Percentiles rank a stretch among this genome's conserved stretches.
Evolutionary conservation across 2,113 vertebrate genomes (phyloP).

Genomic region (Lonchura striata): DNA sequence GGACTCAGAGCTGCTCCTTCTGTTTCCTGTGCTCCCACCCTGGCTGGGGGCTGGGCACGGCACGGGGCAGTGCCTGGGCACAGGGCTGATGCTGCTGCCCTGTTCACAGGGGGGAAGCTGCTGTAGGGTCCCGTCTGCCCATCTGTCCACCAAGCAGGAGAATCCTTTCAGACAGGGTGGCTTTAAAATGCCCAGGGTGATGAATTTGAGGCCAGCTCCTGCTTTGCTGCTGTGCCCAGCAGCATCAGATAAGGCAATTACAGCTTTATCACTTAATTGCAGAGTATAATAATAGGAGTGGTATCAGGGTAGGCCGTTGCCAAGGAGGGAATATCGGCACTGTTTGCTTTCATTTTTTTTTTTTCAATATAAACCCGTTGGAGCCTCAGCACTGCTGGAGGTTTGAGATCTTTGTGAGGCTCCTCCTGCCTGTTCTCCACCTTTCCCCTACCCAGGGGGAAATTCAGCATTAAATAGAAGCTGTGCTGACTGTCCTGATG

Average conservation of each 20-base stretch:
- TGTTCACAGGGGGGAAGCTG: rapidly evolving
- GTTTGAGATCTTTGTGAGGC: neutral
- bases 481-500: neutral
- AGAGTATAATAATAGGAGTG: neutral
- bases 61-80: neutral
- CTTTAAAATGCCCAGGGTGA: neutral
- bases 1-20: neutral
- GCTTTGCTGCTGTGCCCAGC: neutral
- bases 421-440: neutral
- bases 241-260: slow-evolving; percentile 24
- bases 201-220: neutral
- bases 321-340: rapidly evolving
- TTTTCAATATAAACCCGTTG: rapidly evolving
- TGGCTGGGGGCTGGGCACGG: neutral
- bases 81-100: neutral
- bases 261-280: neutral
- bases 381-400: neutral
- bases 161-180: neutral
- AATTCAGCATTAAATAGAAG: neutral
- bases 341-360: neutral
- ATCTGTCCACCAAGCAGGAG: neutral
- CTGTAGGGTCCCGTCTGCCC: neutral
- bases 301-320: neutral
- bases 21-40: neutral
- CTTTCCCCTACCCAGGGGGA: neutral